Base-by-base conservation (phyloP, 2,888 invertebrate genomes). In the Pyrrhosoma nymphula region DNA sequence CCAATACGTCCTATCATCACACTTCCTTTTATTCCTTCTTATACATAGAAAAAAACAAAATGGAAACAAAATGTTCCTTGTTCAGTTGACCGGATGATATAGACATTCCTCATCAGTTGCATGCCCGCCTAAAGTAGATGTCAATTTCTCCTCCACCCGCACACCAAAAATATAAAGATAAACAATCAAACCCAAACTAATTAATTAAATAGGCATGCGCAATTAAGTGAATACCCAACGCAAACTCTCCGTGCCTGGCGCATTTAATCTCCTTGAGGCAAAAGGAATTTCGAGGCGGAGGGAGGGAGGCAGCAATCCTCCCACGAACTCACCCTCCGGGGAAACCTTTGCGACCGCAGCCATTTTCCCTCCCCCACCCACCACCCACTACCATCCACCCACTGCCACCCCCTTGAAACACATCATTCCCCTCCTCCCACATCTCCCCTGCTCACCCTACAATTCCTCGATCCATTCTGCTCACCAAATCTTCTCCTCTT, bases 251-350 rank as follows among this genome's bases (percentile, higher is more conserved):
- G n/a, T n/a, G 82, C 35, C 26, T 12, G 82, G 82, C 82, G 82
- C 35, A 82, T 82, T 82, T 82, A 82, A 82, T 82, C 82, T 82
- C 35, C 82, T 82, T 18, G 82, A 82, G 82, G 82, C 35, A 82
- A 82, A 82, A 82, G 82, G 82, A 82, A 82, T 82, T 82, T 18
- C 16, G 35, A 82, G 82, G 82, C 8, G 26, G 69, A 69, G 69
- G 26, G 69, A 8, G 69, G n/a, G n/a, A 60, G 26, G 26, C 23
- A 69, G 69, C 82, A 35, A 82, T 35, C 82, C 82, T 35, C 35
- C 82, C 82, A 35, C 35, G 35, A 35, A 82, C 82, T 82, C 35
- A 18, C 82, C 82, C 82, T 82, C 82, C 82, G 82, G 82, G 35
- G 82, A 82, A 35, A 82, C 82, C 82, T 82, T 82, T 82, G 82